Evolutionary conservation across 92 coral and sea anemone species (phyloP), one percentile per base, ranked within the genome.

Genomic region (Phenganax subtilis): DNA sequence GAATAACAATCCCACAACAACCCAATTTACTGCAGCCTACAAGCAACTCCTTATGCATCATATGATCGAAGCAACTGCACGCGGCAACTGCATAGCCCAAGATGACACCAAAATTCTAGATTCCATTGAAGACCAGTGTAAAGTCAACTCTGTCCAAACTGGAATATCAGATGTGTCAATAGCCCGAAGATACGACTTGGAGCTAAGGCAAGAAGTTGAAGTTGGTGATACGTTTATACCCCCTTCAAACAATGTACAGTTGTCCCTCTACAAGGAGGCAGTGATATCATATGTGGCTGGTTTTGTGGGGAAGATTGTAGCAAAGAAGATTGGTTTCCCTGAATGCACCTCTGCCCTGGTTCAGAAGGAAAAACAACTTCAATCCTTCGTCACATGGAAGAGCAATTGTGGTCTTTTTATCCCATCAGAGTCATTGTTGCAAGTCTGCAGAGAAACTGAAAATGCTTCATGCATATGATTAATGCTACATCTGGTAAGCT

Each of bases 1-100:
- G 75, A 69, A 69, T 17, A 69, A 69, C 8, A 69, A 69, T 30
- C 75, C 52, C 29, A 69, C 75, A 9, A 29, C 75, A 69, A 30
- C 51, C 9, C 75, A 69, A 12, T 69, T 69, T 29, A 69, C 30
- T 7, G 52, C 75, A 12, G 75, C 75, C 52, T 69, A 69, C 75
- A 69, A 69, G 44, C 52, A 29, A 7, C 75, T 69, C 8, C 20
- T 69, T 6, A 17, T 69, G 30, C 52, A 52, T 12, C 75, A 69
- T 16, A 29, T 15, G 65, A 25, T 59, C 12, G 75, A 15, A 7
- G 30, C 53, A 15, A 52, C 10, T 12, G 25, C 25, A 20, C 10
- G 7, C 27, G 75, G 75, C 10, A 69, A 69, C n/a, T 69, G 75
- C 44, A 27, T 52, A 69, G 53, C 75, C 25, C 30, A 15, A 51